Conservation (phyloP, 1,140 invertebrate genomes). For the Nebria ingens region DNA sequence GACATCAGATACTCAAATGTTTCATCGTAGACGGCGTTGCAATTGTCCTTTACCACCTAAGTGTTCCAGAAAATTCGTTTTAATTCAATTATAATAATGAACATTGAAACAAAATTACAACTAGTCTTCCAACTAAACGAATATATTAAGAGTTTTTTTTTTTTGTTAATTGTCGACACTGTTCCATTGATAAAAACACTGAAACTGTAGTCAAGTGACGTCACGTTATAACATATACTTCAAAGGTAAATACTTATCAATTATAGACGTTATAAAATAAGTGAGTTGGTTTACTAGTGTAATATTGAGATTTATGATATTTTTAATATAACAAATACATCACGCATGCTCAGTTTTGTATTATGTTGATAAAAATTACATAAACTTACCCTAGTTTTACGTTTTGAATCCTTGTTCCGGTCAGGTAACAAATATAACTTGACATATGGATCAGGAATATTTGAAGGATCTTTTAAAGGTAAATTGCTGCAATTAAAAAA, state of each 20-base stretch:
- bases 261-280: no score
- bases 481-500: slow-evolving; percentile 54
- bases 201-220: no score
- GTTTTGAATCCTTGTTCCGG: slow-evolving; percentile 73
- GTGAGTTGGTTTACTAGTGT: no score
- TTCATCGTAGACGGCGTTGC: slow-evolving; percentile 85
- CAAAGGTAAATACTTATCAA: no score
- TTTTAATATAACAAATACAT: slow-evolving; percentile 4
- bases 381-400: slow-evolving; percentile 66
- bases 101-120: background rate
- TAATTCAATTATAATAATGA: background rate
- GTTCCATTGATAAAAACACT: no score
- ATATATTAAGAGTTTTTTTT: background rate
- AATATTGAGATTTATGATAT: background rate
- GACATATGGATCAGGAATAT: slow-evolving; percentile 90
- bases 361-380: slow-evolving; percentile 15
- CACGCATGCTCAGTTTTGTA: background rate
- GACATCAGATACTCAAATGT: slow-evolving; percentile 78
- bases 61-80: slow-evolving; percentile 17
- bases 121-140: background rate
- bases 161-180: no score
- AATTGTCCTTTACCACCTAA: slow-evolving; percentile 73
- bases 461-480: slow-evolving; percentile 72
- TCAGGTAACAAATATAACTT: slow-evolving; percentile 88
- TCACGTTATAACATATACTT: no score